Evolutionary conservation across 2,113 vertebrate genomes (phyloP), one percentile per base, ranked within the genome.

Genomic region (Oryzias celebensis): DNA sequence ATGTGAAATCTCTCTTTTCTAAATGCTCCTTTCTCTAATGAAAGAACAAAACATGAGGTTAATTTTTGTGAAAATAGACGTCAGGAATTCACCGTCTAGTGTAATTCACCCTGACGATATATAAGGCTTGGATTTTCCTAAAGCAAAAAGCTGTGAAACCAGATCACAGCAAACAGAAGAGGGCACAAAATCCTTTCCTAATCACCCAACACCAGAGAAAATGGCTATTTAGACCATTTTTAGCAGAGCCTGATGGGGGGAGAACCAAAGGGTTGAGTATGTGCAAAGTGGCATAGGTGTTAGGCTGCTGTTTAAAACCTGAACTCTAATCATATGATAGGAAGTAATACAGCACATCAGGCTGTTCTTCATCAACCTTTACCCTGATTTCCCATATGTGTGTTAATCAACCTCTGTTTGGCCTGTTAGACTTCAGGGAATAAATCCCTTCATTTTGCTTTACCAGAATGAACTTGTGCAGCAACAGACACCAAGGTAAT

Each of bases 281-380:
- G 26, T 2, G 18, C 4, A 10, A 72, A 63, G 77, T 65, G 72
- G 57, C 73, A 52, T 74, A 80, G 66, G 78, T 72, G 71, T 60
- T 18, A 20, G 31, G 75, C 57, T 10, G 31, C 58, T 61, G 61
- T 78, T 76, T 77, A 53, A 81, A 79, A 77, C 81, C 83, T 61
- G n/a, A 82, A 76, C 52, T 71, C 69, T 83, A 73, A 86, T 87
- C 78, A 78, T 85, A 75, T 80, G 89, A 84, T 58, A 69, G 75
- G 67, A 73, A 68, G 78, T 80, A 76, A 71, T 75, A 68, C 75
- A 81, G 51, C 81, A 82, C 80, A 72, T 72, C 16, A 65, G 22
- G 68, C 78, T 85, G 81, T 77, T 88, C 83, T 84, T 85, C 76
- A 75, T 89, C 89, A 87, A 86, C 87, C 89, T 90, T 90, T 87